phyloP scores from a whole-genome alignment of 2,888 invertebrate species.

The Nomada lathburiana region DNA sequence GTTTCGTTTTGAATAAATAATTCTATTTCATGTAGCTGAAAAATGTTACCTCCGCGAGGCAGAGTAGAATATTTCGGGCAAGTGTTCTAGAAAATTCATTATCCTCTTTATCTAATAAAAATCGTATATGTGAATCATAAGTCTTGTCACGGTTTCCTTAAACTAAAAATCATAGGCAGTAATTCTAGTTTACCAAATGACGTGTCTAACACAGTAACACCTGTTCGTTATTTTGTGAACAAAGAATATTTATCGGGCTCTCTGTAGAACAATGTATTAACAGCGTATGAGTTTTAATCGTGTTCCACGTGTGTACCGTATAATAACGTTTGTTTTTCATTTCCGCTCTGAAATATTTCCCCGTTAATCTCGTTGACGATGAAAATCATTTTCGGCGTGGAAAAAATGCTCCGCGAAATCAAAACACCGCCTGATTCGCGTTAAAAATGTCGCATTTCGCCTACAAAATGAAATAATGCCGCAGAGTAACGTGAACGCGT shows the following conservation, averaged over 20 bases:
- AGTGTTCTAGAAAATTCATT: no score
- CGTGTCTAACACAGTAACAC: no score
- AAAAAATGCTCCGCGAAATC: not conserved
- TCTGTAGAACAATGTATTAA: not conserved
- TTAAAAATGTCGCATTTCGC: conserved; percentile 7
- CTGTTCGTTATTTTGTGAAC: no score
- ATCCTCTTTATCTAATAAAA: no score
- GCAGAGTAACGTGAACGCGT: not conserved
- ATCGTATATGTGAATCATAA: no score
- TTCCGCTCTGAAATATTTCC: not conserved
- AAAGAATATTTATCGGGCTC: not conserved
- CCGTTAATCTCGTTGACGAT: not conserved
- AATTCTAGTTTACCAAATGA: no score
- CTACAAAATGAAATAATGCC: conserved; percentile 8
- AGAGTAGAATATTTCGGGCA: no score
- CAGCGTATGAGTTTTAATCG: not conserved
- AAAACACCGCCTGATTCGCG: not conserved
- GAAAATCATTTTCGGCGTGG: conserved; percentile 1
- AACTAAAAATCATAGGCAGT: no score
- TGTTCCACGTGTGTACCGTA: not conserved
- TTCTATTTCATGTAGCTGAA: no score
- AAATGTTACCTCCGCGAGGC: no score
- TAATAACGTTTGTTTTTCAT: not conserved
- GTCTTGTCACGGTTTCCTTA: no score
- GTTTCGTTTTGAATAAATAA: no score